A percentile compares a stretch with the other conserved stretches of the same genome.
These are phyloP conservation scores for Chrysotoxum bicinctum DNA, from an alignment of 2,888 invertebrate species.

Conservation along the genomic window DNA sequence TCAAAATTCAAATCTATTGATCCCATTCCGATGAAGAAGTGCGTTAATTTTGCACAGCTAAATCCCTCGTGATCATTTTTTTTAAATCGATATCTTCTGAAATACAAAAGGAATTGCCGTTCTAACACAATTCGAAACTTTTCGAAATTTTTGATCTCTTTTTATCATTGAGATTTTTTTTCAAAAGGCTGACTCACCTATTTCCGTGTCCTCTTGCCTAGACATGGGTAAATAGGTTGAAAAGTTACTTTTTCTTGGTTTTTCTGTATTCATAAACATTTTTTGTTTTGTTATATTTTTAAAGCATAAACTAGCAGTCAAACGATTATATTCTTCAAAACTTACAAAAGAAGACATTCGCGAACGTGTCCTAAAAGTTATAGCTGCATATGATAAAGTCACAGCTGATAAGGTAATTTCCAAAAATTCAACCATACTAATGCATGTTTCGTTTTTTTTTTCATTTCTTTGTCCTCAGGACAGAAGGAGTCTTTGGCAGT, in stretches of 20 bases:
- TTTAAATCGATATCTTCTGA: too few relatives aligned
- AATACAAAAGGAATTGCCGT: too few relatives aligned
- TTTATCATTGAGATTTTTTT: too few relatives aligned
- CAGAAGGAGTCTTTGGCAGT: conserved; percentile 82
- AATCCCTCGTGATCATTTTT: too few relatives aligned
- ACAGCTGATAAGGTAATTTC: conserved; percentile 89
- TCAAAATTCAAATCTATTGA: too few relatives aligned
- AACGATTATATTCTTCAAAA: conserved; percentile 79
- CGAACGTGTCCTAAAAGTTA: conserved; percentile 93
- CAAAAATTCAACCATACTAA: conserved; percentile 71
- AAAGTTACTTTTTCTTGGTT: background rate
- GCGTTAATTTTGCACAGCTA: too few relatives aligned
- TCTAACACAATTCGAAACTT: too few relatives aligned
- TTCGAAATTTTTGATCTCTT: too few relatives aligned
- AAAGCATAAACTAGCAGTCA: conserved; percentile 38
- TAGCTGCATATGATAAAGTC: conserved; percentile 94
- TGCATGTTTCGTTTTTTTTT: conserved; percentile 75
- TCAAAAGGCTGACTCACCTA: too few relatives aligned
- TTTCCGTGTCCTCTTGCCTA: too few relatives aligned
- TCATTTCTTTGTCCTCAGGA: conserved; percentile 77
- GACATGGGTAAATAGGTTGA: too few relatives aligned
- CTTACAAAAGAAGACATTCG: conserved; percentile 85
- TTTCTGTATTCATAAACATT: background rate
- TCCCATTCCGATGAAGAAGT: too few relatives aligned
- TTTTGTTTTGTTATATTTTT: background rate